Evolutionary conservation across 2,797 vertebrate species (phyloP).

Genomic region (Steatocranus sp.): DNA sequence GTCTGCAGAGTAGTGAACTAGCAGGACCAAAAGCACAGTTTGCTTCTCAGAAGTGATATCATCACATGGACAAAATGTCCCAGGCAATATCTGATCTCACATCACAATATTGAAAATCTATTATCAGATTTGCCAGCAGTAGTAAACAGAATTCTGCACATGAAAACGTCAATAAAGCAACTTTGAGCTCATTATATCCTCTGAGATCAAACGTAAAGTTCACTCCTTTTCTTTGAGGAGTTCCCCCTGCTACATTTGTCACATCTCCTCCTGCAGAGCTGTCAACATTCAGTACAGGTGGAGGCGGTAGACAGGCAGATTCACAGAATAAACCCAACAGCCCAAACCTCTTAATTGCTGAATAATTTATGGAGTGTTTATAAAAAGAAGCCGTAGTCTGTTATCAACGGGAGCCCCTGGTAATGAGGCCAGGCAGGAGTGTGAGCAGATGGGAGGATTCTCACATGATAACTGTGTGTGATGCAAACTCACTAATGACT

Average conservation of each 20-base stretch:
- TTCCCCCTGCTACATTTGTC: background rate
- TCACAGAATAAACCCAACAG: slow-evolving; percentile 26
- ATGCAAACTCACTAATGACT: slow-evolving; percentile 46
- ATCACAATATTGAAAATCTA: background rate
- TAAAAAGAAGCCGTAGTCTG: slow-evolving; percentile 23
- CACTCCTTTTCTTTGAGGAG: background rate
- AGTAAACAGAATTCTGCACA: background rate
- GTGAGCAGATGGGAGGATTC: slow-evolving; percentile 54
- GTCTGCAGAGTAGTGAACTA: background rate
- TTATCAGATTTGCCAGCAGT: background rate
- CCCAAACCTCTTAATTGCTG: slow-evolving; percentile 53
- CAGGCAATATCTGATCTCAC: background rate
- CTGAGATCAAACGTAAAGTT: background rate
- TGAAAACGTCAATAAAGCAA: background rate
- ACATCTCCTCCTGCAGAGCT: slow-evolving; percentile 5
- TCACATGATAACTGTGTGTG: slow-evolving; percentile 34
- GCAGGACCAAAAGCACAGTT: background rate
- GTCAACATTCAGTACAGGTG: background rate
- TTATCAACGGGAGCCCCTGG: slow-evolving; percentile 23
- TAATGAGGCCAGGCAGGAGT: slow-evolving; percentile 48
- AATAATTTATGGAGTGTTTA: slow-evolving; percentile 45
- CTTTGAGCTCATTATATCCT: background rate
- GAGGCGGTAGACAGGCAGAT: background rate
- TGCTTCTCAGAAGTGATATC: background rate
- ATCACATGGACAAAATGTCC: background rate